Evolutionary conservation across 1,140 invertebrate species (phyloP), one percentile per base, ranked within the genome.

Genomic region (Nomia melanderi): DNA sequence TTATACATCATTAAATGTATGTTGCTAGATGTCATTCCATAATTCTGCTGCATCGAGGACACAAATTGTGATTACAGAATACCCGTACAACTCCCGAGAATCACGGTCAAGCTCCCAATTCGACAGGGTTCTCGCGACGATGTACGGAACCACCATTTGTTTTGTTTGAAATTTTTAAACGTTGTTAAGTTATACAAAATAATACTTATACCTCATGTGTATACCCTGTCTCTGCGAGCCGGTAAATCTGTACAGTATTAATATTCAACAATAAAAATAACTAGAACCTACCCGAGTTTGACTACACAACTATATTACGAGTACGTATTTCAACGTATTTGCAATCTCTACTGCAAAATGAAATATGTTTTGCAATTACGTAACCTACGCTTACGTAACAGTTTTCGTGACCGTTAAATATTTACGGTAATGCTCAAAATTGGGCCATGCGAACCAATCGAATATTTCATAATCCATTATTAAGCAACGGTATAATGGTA

Each of bases 191-290:
- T 56, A 39, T 79, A 76, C n/a, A 14, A 77, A 78, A 67, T 56
- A 29, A 73, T 77, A 87, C 60, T 65, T 81, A 84, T 86, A 80
- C 83, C 80, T 85, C 78, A 79, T 73, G 80, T 86, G 80, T 88
- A 86, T 79, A 87, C 76, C 75, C 79, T 84, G 66, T 88, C 79
- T 84, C 79, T 84, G 76, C 84, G 85, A 90, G 79, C 80, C 87
- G 81, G 63, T 77, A 86, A 84, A 73, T 90, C 85, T 91, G 88
- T 91, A 91, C 89, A 91, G 88, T 90, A 89, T 91, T 90, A 91
- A 86, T 87, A 86, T 90, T 86, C 82, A 81, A 84, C 87, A 90
- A 88, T 90, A 85, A 88, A 75, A 84, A 63, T 77, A 73, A 63
- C 54, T 65, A 78, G 85, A 77, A 75, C 11, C 8, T 36, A 70